These are phyloP conservation scores for Ceratosolen solmsi DNA, from an alignment of 1,140 invertebrate genomes.

Conservation along the genomic window DNA sequence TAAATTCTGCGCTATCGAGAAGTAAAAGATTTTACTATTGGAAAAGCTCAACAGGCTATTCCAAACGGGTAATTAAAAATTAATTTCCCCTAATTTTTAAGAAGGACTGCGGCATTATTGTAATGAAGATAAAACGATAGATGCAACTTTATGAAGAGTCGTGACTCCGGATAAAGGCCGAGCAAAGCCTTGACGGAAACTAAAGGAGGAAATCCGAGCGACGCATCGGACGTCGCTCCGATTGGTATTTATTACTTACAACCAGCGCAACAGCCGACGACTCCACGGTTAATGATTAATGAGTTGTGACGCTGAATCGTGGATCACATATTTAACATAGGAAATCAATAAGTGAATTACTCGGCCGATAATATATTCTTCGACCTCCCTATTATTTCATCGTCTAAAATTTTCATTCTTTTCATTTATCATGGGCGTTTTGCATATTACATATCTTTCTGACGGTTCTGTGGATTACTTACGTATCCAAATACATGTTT, in stretches of 20 bases:
- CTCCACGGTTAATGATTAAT: slow-evolving; percentile 34
- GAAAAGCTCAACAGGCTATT: too few species aligned
- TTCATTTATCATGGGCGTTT: slow-evolving; percentile 31
- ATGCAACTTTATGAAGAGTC: too few species aligned
- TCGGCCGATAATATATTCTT: background rate
- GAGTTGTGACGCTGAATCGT: background rate
- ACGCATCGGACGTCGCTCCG: background rate
- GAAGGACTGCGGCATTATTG: too few species aligned
- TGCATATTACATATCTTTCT: background rate
- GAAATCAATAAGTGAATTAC: slow-evolving; percentile 50
- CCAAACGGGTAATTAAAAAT: too few species aligned
- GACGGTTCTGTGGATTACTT: too few species aligned
- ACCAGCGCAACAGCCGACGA: background rate
- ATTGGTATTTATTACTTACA: background rate
- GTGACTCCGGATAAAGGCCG: background rate
- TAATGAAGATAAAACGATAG: too few species aligned
- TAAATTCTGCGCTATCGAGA: too few species aligned
- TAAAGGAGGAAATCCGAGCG: background rate
- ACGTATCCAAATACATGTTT: too few species aligned
- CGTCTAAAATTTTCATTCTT: too few species aligned
- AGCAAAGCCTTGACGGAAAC: background rate
- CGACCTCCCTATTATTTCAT: background rate
- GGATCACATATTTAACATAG: background rate
- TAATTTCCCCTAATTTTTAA: too few species aligned
- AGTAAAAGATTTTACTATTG: too few species aligned